A percentile compares a stretch with the other conserved stretches of the same genome.
These are phyloP conservation scores for Heliconius eleuchia DNA, from an alignment of 1,140 invertebrate genomes.

Conservation along the genomic window DNA sequence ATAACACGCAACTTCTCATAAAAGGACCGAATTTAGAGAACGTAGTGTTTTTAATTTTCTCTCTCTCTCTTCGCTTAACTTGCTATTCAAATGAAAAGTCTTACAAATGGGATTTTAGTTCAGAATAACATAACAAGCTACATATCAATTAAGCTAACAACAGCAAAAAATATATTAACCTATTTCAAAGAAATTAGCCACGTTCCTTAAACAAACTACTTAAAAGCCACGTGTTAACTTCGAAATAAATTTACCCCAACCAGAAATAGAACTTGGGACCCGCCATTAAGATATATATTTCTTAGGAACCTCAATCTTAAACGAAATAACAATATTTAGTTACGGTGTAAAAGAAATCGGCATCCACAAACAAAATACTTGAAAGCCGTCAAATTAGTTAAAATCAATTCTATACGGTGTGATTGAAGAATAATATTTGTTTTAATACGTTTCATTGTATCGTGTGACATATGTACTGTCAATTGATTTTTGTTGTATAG, in stretches of 20 bases:
- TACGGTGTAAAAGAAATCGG: neutral
- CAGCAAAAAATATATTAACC: neutral
- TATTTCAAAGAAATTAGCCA: constrained; percentile 2
- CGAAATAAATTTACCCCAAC: neutral
- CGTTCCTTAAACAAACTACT: constrained; percentile 6
- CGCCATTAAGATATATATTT: neutral
- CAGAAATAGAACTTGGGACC: neutral
- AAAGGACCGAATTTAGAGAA: neutral
- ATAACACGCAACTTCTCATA: neutral
- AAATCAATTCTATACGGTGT: neutral
- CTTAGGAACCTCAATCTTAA: neutral
- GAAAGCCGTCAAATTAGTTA: constrained; percentile 10
- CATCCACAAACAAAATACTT: neutral
- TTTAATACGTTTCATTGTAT: neutral
- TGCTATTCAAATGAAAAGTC: too few relatives aligned
- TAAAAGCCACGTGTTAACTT: constrained; percentile 8
- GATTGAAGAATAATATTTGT: neutral
- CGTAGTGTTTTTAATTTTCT: neutral
- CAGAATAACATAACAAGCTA: neutral
- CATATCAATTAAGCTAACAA: neutral
- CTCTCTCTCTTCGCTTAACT: too few relatives aligned
- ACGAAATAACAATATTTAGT: neutral
- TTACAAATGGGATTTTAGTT: too few relatives aligned
- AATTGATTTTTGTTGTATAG: neutral
- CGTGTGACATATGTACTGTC: neutral